Base-by-base conservation (phyloP, 2,888 invertebrate species). In the Cantharis lateralis region DNA sequence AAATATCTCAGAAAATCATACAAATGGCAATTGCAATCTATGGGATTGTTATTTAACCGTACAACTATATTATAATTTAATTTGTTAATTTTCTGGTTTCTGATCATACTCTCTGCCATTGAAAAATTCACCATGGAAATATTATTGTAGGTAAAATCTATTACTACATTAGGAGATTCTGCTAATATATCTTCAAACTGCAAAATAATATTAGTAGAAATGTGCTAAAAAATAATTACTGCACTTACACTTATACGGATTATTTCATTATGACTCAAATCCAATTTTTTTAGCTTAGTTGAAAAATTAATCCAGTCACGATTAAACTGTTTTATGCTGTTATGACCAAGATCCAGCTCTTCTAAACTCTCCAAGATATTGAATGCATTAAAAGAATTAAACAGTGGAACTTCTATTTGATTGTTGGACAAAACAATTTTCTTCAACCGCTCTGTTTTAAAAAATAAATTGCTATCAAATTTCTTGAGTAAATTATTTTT, bases 231-330 rank as follows among this genome's bases (percentile, higher is more conserved):
- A 32, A 13, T 13, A 28, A 28, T 28, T 3, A 28, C 13, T 13
- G 9, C 7, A 24, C 90, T 86, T 86, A 92, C 92, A 85, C 89
- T 88, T 78, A 93, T 83, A 62, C 82, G 77, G 28, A 87, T 83
- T 69, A 96, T 91, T n/a, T 90, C 87, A 83, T 94, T 94, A 83
- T 91, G 89, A 76, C 92, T 93, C 16, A 96, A 89, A 85, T 94
- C 93, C 68, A 96, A 87, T 15, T 87, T 88, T 61, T 32, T 63
- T n/a, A 80, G n/a, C 11, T 73, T 4, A 13, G 62, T 70, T 69
- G 28, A 76, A 62, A n/a, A 82, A 76, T 15, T 63, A 63, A 24
- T 66, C 75, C 28, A 83, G 70, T 24, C 74, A 16, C 72, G 82
- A 79, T 10, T 68, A 26, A 77, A 76, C 28, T 11, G 81, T 16